A percentile compares a stretch with the other conserved stretches of the same genome.
Evolutionary conservation across 2,888 invertebrate genomes (phyloP).

Genomic region (Conistra vaccinii): DNA sequence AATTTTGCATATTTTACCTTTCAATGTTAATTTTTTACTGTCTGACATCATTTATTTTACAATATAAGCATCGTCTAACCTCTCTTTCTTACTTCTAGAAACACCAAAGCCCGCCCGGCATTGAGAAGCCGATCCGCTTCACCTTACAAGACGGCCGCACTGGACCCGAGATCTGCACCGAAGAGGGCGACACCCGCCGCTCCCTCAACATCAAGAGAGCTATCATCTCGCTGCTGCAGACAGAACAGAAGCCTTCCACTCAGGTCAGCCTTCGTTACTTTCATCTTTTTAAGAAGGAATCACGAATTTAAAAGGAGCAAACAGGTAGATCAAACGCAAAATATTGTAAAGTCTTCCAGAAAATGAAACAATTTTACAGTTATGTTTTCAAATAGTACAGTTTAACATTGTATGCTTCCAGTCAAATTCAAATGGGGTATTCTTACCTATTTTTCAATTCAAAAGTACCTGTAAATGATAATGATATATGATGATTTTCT

Average conservation of each 20-base stretch:
- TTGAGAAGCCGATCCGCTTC: constrained; percentile 94
- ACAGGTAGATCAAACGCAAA: background rate
- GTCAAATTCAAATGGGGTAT: no score
- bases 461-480: background rate
- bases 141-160: constrained; percentile 95
- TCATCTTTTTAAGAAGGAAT: no score
- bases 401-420: no score
- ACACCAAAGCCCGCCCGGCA: constrained; percentile 87
- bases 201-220: constrained; percentile 98
- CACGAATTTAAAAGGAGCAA: no score
- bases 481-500: no score
- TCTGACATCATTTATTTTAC: background rate
- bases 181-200: constrained; percentile 93
- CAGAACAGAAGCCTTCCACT: constrained; percentile 88
- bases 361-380: background rate
- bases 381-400: no score
- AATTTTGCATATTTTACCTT: background rate
- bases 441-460: background rate
- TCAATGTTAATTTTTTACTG: no score
- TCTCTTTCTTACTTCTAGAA: constrained; percentile 73
- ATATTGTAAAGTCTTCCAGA: background rate
- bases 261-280: constrained; percentile 80
- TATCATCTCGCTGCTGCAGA: constrained; percentile 95
- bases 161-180: constrained; percentile 94
- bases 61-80: constrained; percentile 7